These are phyloP conservation scores for Heliconius erato DNA, from an alignment of 2,888 invertebrate species.

Conservation along the genomic window DNA sequence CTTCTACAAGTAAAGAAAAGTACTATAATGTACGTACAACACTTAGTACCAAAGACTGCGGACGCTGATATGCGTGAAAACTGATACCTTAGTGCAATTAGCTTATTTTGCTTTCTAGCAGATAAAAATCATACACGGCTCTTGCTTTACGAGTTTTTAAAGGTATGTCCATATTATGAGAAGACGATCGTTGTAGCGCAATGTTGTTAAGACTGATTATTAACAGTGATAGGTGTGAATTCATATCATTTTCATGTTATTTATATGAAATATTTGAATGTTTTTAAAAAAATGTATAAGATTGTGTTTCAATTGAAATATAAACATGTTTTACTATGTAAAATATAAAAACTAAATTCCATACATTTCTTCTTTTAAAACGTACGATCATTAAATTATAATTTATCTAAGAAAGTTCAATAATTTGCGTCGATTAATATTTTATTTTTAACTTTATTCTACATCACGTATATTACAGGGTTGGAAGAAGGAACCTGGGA, in stretches of 20 bases:
- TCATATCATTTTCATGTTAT: not conserved
- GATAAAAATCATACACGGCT: conserved; percentile 47
- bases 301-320: too few relatives aligned
- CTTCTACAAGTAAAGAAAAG: conserved; percentile 43
- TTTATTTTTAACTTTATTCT: too few relatives aligned
- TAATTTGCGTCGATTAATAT: too few relatives aligned
- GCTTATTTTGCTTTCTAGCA: conserved; percentile 49
- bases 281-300: too few relatives aligned
- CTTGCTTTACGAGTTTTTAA: conserved; percentile 11
- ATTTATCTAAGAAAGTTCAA: too few relatives aligned
- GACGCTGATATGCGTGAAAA: conserved; percentile 44
- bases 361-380: too few relatives aligned
- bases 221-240: not conserved
- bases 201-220: not conserved
- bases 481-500: too few relatives aligned
- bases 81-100: conserved; percentile 46
- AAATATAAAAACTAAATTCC: too few relatives aligned
- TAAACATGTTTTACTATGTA: too few relatives aligned
- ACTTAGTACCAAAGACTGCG: conserved; percentile 12
- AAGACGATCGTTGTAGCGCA: not conserved
- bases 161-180: not conserved
- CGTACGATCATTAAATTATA: too few relatives aligned
- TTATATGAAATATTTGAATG: not conserved
- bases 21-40: conserved; percentile 44
- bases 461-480: too few relatives aligned